Base-by-base conservation (phyloP, 2,797 vertebrate species). In the Myotis findleyi region DNA sequence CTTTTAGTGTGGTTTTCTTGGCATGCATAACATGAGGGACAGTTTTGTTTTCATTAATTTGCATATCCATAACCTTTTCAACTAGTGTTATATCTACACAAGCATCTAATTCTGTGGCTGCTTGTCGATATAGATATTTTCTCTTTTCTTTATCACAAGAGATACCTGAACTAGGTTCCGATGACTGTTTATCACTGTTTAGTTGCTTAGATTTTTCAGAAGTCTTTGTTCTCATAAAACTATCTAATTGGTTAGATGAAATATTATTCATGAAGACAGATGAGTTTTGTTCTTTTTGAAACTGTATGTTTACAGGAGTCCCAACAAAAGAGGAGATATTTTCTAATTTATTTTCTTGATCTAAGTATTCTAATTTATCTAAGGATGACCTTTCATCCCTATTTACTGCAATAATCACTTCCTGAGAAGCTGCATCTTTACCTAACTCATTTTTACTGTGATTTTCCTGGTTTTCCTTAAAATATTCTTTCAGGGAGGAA, bases 401-500 rank as follows among this genome's bases (percentile, higher is more conserved):
- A 97, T 96, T 98, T 98, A 97, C 93, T 95, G 96, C 93, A 83
- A 97, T 44, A 93, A 97, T 97, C 80, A 97, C 90, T 87, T 98
- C 98, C 95, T 97, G 97, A 88, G 97, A 97, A 95, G 97, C 84
- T 92, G 96, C 98, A 98, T 75, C 98, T 98, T 98, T 98, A 98
- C 95, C 98, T 98, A 97, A 98, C 98, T 99, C 99, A 94, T 96
- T 97, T 97, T 98, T 98, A 98, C 96, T 96, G 92, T 96, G 97
- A 97, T 97, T 98, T 98, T 98, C 98, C 97, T 98, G 99, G 98
- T 99, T 99, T 96, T 99, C 98, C 92, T 98, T 99, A 98, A 99
- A 98, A 98, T 99, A 99, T 97, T 99, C 99, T 98, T 99, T 99
- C 97, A 99, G 99, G 87, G 99, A 99, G 82, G 99, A 99, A 98